These are phyloP conservation scores for Odontophorus gujanensis DNA, from an alignment of 2,113 vertebrate genomes.

Conservation along the genomic window DNA sequence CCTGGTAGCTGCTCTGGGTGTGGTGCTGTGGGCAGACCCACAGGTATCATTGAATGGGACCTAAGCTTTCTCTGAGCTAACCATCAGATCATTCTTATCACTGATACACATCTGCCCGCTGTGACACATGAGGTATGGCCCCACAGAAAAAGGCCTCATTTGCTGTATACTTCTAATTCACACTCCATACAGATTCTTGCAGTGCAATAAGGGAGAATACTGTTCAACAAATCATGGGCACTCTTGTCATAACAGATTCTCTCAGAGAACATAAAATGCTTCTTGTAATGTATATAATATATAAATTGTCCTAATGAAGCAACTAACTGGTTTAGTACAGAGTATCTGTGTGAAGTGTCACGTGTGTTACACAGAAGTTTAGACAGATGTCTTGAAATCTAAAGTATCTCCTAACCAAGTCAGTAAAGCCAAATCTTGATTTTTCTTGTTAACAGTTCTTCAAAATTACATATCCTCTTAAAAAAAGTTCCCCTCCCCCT, in stretches of 20 bases:
- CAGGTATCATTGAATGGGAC: neutral
- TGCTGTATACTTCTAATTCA: too few species aligned
- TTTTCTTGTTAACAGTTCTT: neutral
- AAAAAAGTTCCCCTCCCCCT: too few species aligned
- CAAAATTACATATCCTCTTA: neutral
- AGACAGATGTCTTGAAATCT: neutral
- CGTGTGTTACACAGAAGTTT: neutral
- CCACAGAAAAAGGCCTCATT: too few species aligned
- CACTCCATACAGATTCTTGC: neutral
- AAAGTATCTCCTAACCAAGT: neutral
- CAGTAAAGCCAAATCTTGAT: neutral
- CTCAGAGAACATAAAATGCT: neutral
- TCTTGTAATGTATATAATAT: neutral
- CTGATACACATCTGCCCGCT: too few species aligned
- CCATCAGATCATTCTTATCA: too few species aligned
- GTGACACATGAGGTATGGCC: too few species aligned
- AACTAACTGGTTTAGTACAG: neutral
- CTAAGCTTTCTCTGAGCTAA: neutral
- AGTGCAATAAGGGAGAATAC: neutral
- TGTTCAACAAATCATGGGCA: neutral
- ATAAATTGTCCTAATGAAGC: neutral
- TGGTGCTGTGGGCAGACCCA: neutral
- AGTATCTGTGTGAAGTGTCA: neutral
- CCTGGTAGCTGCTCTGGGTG: neutral
- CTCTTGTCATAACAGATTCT: neutral